Evolutionary conservation across 1,140 invertebrate species (phyloP).

Genomic region (Trypoxylus dichotomus): DNA sequence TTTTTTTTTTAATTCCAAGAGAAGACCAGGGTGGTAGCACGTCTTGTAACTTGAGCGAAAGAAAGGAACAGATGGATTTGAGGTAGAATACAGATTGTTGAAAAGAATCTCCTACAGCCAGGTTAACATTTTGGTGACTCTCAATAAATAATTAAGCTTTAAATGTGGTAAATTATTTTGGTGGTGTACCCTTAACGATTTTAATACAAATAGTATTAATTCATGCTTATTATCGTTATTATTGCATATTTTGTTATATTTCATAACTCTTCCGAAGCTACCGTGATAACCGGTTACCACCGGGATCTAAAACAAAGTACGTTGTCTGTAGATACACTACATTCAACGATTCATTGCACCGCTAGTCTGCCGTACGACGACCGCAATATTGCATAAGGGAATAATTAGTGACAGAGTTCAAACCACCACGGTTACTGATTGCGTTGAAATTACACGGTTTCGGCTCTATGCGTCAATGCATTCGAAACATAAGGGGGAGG

Average conservation of each 20-base stretch:
- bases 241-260: neutral
- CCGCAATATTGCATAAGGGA: slow-evolving; percentile 26
- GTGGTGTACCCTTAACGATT: no score
- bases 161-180: no score
- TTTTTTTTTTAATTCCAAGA: no score
- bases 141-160: no score
- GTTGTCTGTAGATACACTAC: neutral
- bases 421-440: slow-evolving; percentile 26
- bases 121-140: no score
- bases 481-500: slow-evolving; percentile 19
- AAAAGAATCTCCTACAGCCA: no score
- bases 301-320: slow-evolving; percentile 7
- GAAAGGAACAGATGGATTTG: no score
- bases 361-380: neutral
- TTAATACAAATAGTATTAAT: no score
- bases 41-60: no score
- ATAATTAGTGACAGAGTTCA: slow-evolving; percentile 28
- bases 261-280: neutral
- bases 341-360: neutral
- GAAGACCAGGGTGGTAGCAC: no score
- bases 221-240: no score
- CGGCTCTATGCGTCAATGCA: slow-evolving; percentile 22
- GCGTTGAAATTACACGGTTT: slow-evolving; percentile 27
- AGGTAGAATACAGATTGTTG: no score
- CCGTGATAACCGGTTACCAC: neutral